Evolutionary conservation across 2,797 vertebrate genomes (phyloP).

Genomic region (Karalla daura): DNA sequence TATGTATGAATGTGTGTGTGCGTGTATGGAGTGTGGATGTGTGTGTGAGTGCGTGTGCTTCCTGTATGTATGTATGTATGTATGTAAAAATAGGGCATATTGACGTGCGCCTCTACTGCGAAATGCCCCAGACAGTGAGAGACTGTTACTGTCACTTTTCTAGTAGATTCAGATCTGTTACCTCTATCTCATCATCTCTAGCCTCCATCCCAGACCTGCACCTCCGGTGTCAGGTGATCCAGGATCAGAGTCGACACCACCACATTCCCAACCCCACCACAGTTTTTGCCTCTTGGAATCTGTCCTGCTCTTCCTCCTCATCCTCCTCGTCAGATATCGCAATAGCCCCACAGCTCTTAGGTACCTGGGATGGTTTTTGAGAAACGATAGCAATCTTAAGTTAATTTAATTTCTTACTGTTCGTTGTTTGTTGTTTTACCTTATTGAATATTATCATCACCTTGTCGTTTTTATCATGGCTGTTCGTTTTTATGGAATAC

Average conservation of each 20-base stretch:
- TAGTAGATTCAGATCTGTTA: constrained; percentile 50
- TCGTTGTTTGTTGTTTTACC: constrained; percentile 76
- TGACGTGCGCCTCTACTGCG: constrained; percentile 74
- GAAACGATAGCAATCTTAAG: constrained; percentile 72
- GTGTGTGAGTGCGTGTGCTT: constrained; percentile 25
- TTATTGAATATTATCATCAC: constrained; percentile 78
- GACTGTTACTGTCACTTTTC: constrained; percentile 58
- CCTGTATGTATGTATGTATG: constrained; percentile 50
- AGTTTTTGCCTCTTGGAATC: constrained; percentile 51
- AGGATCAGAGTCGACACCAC: constrained; percentile 66
- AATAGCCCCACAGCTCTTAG: constrained; percentile 61
- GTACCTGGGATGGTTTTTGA: constrained; percentile 61
- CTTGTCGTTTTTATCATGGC: constrained; percentile 81
- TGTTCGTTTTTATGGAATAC: constrained; percentile 83
- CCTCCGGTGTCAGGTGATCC: constrained; percentile 46
- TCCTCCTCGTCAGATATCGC: constrained; percentile 54
- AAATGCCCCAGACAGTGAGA: constrained; percentile 51
- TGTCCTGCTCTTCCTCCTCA: constrained; percentile 32
- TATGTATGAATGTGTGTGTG: constrained; percentile 18
- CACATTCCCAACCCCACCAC: constrained; percentile 75
- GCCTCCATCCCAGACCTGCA: constrained; percentile 39
- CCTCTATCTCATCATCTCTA: constrained; percentile 34
- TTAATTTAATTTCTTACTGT: constrained; percentile 83
- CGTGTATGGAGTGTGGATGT: constrained; percentile 13
- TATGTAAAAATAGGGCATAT: constrained; percentile 50